Conservation (phyloP, 1,140 invertebrate species). For the Trypoxylus dichotomus region DNA sequence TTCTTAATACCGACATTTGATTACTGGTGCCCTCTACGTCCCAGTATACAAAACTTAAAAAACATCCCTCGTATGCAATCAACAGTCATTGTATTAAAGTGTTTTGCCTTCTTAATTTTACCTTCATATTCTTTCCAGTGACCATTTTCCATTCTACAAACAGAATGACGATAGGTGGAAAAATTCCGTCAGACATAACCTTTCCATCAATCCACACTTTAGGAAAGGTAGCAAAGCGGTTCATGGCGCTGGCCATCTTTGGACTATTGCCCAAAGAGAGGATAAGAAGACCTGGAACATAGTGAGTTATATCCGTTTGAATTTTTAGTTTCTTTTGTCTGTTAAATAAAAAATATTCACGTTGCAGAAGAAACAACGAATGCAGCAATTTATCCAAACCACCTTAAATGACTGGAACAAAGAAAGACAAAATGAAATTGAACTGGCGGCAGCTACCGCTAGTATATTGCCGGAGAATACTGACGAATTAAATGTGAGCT, state of each 20-base stretch:
- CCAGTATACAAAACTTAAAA: too few relatives aligned
- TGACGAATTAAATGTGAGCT: constrained; percentile 22
- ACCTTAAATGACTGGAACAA: constrained; percentile 36
- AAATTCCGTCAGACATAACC: constrained; percentile 84
- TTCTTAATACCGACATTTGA: too few relatives aligned
- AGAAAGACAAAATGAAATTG: constrained; percentile 43
- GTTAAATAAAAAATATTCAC: constrained; percentile 13
- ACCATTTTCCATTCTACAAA: constrained; percentile 84
- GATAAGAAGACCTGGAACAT: constrained; percentile 55
- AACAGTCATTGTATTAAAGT: too few relatives aligned
- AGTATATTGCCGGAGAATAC: constrained; percentile 44
- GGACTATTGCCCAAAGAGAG: constrained; percentile 73
- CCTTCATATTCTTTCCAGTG: constrained; percentile 56
- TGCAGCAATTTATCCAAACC: constrained; percentile 48
- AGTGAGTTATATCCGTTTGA: constrained; percentile 43
- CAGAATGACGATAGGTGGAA: constrained; percentile 88
- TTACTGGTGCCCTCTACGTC: too few relatives aligned
- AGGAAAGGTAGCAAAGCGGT: constrained; percentile 81
- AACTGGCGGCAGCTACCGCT: constrained; percentile 51
- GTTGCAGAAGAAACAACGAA: constrained; percentile 47
- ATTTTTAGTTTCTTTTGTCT: too few relatives aligned
- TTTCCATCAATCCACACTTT: constrained; percentile 88
- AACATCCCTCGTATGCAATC: too few relatives aligned
- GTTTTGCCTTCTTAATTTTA: too few relatives aligned
- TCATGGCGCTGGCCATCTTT: constrained; percentile 82